Conservation (phyloP, 2,113 vertebrate genomes). For the Myanophis thanlyinensis region DNA sequence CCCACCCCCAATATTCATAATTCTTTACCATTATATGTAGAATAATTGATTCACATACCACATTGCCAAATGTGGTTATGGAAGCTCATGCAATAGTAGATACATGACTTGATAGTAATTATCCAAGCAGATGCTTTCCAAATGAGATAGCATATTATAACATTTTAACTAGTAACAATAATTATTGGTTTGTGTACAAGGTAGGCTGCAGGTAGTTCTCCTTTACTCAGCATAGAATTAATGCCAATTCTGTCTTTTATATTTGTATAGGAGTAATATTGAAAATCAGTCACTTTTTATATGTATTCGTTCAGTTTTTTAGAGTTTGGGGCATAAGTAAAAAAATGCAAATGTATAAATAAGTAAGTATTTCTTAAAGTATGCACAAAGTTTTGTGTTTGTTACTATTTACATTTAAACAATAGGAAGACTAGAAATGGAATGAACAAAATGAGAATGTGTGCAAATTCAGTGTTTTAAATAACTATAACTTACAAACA, state of each 20-base stretch:
- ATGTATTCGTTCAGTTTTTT: background rate
- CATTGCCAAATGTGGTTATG: constrained; percentile 30
- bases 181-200: background rate
- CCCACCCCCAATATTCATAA: constrained; percentile 18
- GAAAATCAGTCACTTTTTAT: background rate
- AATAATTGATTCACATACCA: constrained; percentile 45
- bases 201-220: constrained; percentile 21
- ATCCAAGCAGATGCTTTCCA: constrained; percentile 28
- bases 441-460: background rate
- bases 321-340: background rate
- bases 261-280: background rate
- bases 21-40: constrained; percentile 27
- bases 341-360: background rate
- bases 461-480: background rate
- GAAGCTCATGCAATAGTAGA: background rate
- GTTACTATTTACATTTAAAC: background rate
- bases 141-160: constrained; percentile 35
- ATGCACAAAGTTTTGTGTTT: background rate
- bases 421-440: background rate
- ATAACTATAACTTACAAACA: constrained; percentile 3
- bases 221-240: background rate
- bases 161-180: constrained; percentile 40
- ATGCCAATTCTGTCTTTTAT: background rate
- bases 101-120: constrained; percentile 42
- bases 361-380: background rate